A percentile compares a stretch with the other conserved stretches of the same genome.
Evolutionary conservation across 92 coral and sea anemone species (phyloP).

Genomic region (Scolanthus callimorphus): DNA sequence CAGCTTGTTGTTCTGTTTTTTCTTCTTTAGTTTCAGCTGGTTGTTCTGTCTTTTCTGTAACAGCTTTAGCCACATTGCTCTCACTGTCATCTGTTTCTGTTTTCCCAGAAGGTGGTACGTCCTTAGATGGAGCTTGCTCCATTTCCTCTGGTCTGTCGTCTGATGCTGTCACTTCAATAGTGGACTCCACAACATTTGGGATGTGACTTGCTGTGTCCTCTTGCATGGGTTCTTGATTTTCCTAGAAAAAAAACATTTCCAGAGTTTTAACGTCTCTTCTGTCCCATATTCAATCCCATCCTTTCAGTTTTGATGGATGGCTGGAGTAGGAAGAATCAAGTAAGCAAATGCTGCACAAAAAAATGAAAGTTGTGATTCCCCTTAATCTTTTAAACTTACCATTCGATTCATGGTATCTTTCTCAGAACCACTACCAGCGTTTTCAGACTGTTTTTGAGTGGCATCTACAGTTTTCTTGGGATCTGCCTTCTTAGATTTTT

Average conservation of each 20-base stretch:
- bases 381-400: too few relatives aligned
- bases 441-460: background rate
- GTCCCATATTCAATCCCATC: background rate
- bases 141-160: slow-evolving; percentile 5
- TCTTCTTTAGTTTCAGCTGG: background rate
- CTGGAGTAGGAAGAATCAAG: too few relatives aligned
- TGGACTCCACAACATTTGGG: slow-evolving; percentile 59
- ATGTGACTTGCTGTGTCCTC: too few relatives aligned
- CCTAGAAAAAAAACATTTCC: too few relatives aligned
- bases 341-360: too few relatives aligned
- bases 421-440: too few relatives aligned
- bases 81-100: background rate
- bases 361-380: too few relatives aligned
- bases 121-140: slow-evolving; percentile 1
- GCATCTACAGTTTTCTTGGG: background rate
- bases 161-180: slow-evolving; percentile 62
- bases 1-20: background rate
- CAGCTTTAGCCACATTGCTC: background rate
- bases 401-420: too few relatives aligned
- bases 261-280: background rate
- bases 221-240: too few relatives aligned
- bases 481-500: slow-evolving; percentile 12
- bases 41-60: background rate
- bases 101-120: background rate
- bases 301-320: background rate